phyloP scores from a whole-genome alignment of 2,113 vertebrate species.

The Rhinolophus ferrumequinum region DNA sequence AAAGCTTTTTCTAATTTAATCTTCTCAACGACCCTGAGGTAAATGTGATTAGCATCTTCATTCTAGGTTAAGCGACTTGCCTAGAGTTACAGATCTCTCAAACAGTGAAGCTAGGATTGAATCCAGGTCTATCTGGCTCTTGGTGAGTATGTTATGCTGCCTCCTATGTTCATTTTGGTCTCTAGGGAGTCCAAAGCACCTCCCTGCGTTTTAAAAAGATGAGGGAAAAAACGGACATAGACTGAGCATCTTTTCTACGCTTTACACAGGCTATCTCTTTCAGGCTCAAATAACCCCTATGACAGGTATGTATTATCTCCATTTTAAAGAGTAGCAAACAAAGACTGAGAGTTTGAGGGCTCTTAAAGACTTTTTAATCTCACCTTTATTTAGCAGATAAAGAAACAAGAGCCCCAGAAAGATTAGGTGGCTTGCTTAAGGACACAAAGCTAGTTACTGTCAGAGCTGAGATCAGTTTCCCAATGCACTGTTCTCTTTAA shows the following conservation, averaged over 20 bases:
- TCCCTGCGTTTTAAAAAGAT: neutral
- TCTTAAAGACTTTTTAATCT: constrained; percentile 1
- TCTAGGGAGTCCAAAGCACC: neutral
- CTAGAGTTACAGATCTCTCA: neutral
- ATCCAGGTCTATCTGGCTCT: neutral
- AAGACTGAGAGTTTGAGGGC: neutral
- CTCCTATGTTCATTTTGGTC: neutral
- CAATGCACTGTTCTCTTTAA: neutral
- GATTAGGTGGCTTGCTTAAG: neutral
- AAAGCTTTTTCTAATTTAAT: constrained; percentile 44
- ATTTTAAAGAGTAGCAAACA: constrained; percentile 7
- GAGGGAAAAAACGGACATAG: too few species aligned
- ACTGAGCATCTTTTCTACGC: neutral
- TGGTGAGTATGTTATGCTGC: neutral
- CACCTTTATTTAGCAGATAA: neutral
- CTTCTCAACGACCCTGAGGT: neutral
- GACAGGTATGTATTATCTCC: neutral
- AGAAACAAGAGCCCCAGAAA: constrained; percentile 13
- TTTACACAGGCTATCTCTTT: neutral
- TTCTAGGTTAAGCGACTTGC: neutral
- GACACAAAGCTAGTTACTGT: neutral
- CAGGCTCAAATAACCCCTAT: neutral
- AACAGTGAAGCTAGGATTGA: neutral
- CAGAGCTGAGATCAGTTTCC: neutral
- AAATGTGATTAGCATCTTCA: constrained; percentile 1